Evolutionary conservation across 2,888 invertebrate species (phyloP).

Genomic region (Conchocele bisecta): DNA sequence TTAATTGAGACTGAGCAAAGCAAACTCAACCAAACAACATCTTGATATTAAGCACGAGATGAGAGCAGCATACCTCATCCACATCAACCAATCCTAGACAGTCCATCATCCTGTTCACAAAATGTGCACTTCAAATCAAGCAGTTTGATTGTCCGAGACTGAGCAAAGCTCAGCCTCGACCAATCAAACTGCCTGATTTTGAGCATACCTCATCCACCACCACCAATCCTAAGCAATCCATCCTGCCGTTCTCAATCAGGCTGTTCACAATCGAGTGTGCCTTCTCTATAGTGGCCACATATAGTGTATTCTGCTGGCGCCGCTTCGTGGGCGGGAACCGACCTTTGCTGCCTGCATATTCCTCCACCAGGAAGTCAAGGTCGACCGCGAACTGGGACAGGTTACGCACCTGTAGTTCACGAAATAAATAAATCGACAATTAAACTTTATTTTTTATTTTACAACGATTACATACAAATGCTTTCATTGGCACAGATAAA

Average conservation of each 20-base stretch:
- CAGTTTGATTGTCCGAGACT: too few relatives aligned
- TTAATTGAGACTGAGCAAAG: too few relatives aligned
- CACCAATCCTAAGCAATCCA: slow-evolving; percentile 90
- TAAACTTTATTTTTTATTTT: too few relatives aligned
- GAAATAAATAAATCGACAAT: too few relatives aligned
- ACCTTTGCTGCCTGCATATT: slow-evolving; percentile 97
- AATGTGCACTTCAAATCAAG: too few relatives aligned
- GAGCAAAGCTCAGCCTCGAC: too few relatives aligned
- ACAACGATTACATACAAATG: too few relatives aligned
- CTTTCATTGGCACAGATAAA: too few relatives aligned
- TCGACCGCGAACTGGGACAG: slow-evolving; percentile 94
- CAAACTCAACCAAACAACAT: too few relatives aligned
- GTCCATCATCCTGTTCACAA: too few relatives aligned
- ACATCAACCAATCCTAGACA: slow-evolving; percentile 92
- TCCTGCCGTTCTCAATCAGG: slow-evolving; percentile 89
- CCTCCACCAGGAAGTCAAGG: slow-evolving; percentile 94
- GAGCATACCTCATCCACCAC: slow-evolving; percentile 92
- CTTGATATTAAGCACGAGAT: too few relatives aligned
- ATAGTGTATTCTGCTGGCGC: slow-evolving; percentile 90
- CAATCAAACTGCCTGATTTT: too few relatives aligned
- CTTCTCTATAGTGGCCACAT: slow-evolving; percentile 97
- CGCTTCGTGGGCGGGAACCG: slow-evolving; percentile 91
- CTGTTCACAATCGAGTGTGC: slow-evolving; percentile 93
- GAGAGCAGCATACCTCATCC: slow-evolving; percentile 89
- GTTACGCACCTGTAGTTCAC: slow-evolving; percentile 89